These are phyloP conservation scores for Keiferia lycopersicella DNA, from an alignment of 2,888 invertebrate genomes.

Conservation along the genomic window DNA sequence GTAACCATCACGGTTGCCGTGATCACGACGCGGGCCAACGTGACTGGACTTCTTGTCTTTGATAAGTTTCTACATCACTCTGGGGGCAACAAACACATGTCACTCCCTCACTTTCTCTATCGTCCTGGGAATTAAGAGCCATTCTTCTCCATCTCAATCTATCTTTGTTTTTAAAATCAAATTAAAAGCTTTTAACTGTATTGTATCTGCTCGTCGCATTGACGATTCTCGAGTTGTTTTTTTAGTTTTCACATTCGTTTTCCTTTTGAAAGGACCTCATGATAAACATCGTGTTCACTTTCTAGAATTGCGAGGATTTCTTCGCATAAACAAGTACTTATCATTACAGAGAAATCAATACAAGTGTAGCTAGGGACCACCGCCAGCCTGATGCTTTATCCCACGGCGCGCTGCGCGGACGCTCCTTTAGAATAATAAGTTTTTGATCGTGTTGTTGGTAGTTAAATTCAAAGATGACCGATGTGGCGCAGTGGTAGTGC, in stretches of 20 bases:
- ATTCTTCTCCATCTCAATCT: not conserved
- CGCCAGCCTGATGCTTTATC: slow-evolving; percentile 46
- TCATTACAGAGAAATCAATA: slow-evolving; percentile 33
- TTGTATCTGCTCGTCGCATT: too few relatives aligned
- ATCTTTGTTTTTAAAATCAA: not conserved
- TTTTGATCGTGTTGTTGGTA: slow-evolving; percentile 25
- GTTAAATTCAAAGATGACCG: too few relatives aligned
- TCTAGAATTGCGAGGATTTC: not conserved
- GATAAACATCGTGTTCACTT: slow-evolving; percentile 4
- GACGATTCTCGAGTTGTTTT: too few relatives aligned
- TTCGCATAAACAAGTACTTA: slow-evolving; percentile 14
- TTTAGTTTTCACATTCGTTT: too few relatives aligned
- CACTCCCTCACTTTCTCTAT: not conserved
- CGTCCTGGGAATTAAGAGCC: not conserved
- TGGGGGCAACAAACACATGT: not conserved
- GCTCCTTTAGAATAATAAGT: slow-evolving; percentile 47
- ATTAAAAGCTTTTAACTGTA: too few relatives aligned
- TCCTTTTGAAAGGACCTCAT: too few relatives aligned
- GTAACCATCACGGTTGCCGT: slow-evolving; percentile 32
- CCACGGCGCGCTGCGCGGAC: slow-evolving; percentile 41
- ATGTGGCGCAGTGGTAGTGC: too few relatives aligned
- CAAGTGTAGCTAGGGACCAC: slow-evolving; percentile 34
- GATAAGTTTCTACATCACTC: slow-evolving; percentile 4
- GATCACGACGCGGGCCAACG: slow-evolving; percentile 47
- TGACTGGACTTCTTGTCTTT: slow-evolving; percentile 37